These are phyloP conservation scores for Cromileptes altivelis DNA, from an alignment of 2,113 vertebrate species.

Conservation along the genomic window DNA sequence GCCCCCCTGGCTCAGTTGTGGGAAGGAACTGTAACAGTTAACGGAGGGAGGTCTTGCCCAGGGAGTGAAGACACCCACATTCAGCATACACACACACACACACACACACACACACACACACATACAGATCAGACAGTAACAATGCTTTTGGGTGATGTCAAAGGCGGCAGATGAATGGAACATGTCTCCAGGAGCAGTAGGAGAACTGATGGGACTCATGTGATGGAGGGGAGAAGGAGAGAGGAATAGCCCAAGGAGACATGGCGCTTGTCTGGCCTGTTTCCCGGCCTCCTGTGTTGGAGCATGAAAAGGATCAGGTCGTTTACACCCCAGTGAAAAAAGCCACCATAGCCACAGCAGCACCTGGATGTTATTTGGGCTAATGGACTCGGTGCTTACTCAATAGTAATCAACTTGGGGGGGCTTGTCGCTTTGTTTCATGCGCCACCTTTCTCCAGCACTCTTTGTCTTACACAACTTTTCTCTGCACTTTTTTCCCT, in stretches of 20 bases:
- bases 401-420: constrained; percentile 83
- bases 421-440: constrained; percentile 79
- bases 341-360: constrained; percentile 77
- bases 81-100: constrained; percentile 34
- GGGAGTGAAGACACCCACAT: constrained; percentile 74
- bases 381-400: constrained; percentile 84
- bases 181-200: constrained; percentile 44
- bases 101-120: constrained; percentile 45
- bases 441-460: constrained; percentile 53
- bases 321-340: constrained; percentile 83
- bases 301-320: constrained; percentile 83
- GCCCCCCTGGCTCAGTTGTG: constrained; percentile 74
- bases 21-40: constrained; percentile 67
- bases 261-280: constrained; percentile 80
- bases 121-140: constrained; percentile 61
- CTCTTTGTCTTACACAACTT: constrained; percentile 43
- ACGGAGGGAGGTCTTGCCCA: constrained; percentile 76
- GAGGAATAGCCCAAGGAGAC: constrained; percentile 78
- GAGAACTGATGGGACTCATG: constrained; percentile 71
- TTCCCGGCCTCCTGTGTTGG: constrained; percentile 85
- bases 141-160: constrained; percentile 62
- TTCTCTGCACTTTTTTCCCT: constrained; percentile 20
- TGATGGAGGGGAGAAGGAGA: constrained; percentile 67
- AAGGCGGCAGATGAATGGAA: constrained; percentile 45
- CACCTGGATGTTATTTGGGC: constrained; percentile 88